Evolutionary conservation across 2,797 vertebrate genomes (phyloP).

Genomic region (Xyrichtys novacula): DNA sequence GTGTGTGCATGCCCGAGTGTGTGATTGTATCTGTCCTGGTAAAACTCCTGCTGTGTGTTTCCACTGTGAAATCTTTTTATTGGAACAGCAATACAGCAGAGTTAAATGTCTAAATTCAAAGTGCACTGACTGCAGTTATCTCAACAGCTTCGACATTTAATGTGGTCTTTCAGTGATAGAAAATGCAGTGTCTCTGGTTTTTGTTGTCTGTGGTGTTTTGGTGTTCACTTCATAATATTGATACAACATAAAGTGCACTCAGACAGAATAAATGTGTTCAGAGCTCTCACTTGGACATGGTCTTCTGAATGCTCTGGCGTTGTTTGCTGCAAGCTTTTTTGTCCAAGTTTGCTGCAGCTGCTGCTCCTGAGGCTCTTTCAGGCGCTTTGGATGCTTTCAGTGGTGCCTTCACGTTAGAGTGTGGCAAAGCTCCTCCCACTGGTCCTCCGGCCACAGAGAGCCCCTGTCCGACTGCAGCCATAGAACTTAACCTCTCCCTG

Average conservation of each 20-base stretch:
- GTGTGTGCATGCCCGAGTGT: too few species aligned
- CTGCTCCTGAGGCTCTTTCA: constrained; percentile 52
- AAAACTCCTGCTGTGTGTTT: too few species aligned
- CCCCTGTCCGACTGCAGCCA: constrained; percentile 65
- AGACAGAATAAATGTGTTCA: neutral
- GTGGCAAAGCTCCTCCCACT: neutral
- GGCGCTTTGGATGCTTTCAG: constrained; percentile 46
- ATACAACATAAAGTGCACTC: neutral
- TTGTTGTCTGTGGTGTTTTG: too few species aligned
- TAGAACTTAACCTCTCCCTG: constrained; percentile 82
- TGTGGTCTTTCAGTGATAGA: too few species aligned
- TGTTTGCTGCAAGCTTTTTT: constrained; percentile 88
- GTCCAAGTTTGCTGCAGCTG: constrained; percentile 79
- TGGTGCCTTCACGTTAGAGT: constrained; percentile 26
- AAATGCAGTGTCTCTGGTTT: too few species aligned
- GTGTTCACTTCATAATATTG: too few species aligned
- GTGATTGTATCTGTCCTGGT: too few species aligned
- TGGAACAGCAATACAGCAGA: too few species aligned
- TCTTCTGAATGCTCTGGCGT: constrained; percentile 85
- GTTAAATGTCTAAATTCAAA: too few species aligned
- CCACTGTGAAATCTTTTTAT: too few species aligned
- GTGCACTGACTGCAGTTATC: too few species aligned
- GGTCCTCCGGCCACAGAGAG: constrained; percentile 61
- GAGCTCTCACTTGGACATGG: constrained; percentile 83
- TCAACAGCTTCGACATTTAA: too few species aligned